Evolutionary conservation across 2,113 vertebrate species (phyloP), one percentile per base, ranked within the genome.

Genomic region (chimpanzee (Pan troglodytes)): DNA sequence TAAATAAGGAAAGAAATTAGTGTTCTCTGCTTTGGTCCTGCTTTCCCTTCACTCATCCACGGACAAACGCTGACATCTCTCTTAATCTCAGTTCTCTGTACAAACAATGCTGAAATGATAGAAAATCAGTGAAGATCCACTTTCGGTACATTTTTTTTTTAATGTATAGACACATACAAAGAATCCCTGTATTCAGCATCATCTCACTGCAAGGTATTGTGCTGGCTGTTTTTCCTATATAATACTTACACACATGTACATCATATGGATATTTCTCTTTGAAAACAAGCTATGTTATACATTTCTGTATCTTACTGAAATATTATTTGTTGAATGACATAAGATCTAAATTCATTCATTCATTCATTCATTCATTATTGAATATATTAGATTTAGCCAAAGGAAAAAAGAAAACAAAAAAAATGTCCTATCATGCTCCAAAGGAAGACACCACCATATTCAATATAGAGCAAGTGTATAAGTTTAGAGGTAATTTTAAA

Each of bases 281-380:
- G 81, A 73, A 96, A 96, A 97, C 93, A 98, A 96, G 88, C 76
- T 97, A 94, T 97, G 96, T 97, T 97, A 38, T 3, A 43, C 43
- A 55, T 92, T 81, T 97, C 96, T 96, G 92, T 50, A 22, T 90
- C 88, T 73, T 64, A 90, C 88, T 97, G 90, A 97, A 91, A 90
- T 79, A 90, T 95, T 95, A 95, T 64, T 95, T 97, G 90, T 96
- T 78, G 95, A 95, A 85, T 87, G 85, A 92, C 93, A 32, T 95
- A 90, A 94, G 85, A 90, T 93, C 13, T 95, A 92, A 94, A 89
- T 89, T 27, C 83, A 96, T 96, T 67, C 57, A 82, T 38, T 79
- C 23, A 45, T 45, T 45, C 40, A 95, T 82, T 93, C 82, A 95
- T 96, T 96, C 85, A 93, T 92, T 92, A 72, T 59, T 93, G 89